Evolutionary conservation across 2,888 invertebrate species (phyloP).

Genomic region (Eilema caniola): DNA sequence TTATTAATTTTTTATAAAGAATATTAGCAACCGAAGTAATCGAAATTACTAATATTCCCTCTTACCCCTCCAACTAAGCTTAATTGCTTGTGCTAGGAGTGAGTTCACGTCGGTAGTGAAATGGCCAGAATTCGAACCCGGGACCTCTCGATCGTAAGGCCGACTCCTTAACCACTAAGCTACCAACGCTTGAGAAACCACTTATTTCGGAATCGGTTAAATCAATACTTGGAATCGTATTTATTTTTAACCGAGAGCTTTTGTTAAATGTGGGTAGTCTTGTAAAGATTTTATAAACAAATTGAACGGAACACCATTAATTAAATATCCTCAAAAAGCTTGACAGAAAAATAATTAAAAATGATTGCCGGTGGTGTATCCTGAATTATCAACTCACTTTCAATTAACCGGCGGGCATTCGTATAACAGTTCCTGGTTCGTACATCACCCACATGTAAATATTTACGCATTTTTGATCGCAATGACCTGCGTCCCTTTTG

Average conservation of each 20-base stretch:
- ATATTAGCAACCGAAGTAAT: too few species aligned
- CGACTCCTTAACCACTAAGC: too few species aligned
- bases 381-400: conserved; percentile 37
- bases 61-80: too few species aligned
- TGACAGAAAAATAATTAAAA: conserved; percentile 18
- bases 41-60: too few species aligned
- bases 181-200: too few species aligned
- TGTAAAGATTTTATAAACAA: conserved; percentile 7
- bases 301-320: conserved; percentile 18
- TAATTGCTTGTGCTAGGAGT: too few species aligned
- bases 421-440: conserved; percentile 33
- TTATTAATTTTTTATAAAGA: too few species aligned
- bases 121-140: too few species aligned
- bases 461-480: conserved; percentile 50
- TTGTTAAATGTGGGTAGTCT: not conserved
- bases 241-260: not conserved
- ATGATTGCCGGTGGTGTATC: conserved; percentile 21
- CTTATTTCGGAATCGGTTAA: too few species aligned
- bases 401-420: conserved; percentile 37
- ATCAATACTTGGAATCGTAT: not conserved
- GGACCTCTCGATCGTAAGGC: too few species aligned
- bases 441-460: conserved; percentile 43
- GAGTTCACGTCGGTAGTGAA: too few species aligned
- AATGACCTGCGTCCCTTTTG: conserved; percentile 27
- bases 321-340: conserved; percentile 18